Conservation (phyloP, 2,888 invertebrate genomes). For the Lasioglossum morio region DNA sequence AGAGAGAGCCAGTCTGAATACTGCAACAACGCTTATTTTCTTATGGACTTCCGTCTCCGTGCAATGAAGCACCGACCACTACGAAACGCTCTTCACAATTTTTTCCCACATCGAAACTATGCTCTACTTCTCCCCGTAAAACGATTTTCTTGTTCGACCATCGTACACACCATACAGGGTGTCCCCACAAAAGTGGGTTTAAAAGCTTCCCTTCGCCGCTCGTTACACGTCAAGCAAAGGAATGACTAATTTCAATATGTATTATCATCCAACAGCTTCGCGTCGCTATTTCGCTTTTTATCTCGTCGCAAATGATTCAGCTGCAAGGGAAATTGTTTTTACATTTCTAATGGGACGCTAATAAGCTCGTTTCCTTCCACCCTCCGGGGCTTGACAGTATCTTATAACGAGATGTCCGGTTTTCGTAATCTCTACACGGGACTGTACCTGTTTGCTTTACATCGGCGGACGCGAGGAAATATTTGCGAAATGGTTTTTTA, state of each 20-base stretch:
- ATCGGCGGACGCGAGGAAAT: not conserved
- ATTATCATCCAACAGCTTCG: not conserved
- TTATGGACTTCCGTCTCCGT: not conserved
- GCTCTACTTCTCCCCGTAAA: not conserved
- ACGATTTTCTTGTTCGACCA: conserved; percentile 1
- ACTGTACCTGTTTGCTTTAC: not conserved
- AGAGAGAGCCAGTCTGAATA: not conserved
- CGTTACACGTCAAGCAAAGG: not conserved
- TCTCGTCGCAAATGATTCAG: not conserved
- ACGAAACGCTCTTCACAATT: not conserved
- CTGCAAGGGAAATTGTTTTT: not conserved
- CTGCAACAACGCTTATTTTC: not conserved
- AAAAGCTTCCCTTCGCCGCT: not conserved
- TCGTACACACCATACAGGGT: not conserved
- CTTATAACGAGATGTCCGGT: not conserved
- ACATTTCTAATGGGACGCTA: not conserved
- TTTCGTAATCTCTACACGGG: not conserved
- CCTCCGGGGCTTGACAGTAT: not conserved
- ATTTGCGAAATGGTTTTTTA: not conserved
- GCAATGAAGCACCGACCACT: not conserved
- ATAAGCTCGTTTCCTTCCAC: not conserved
- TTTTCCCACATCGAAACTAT: not conserved
- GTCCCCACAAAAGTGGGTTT: not conserved
- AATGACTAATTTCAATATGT: not conserved
- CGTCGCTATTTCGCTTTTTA: not conserved